Conservation (phyloP, 2,888 invertebrate genomes). For the Apoda limacodes region DNA sequence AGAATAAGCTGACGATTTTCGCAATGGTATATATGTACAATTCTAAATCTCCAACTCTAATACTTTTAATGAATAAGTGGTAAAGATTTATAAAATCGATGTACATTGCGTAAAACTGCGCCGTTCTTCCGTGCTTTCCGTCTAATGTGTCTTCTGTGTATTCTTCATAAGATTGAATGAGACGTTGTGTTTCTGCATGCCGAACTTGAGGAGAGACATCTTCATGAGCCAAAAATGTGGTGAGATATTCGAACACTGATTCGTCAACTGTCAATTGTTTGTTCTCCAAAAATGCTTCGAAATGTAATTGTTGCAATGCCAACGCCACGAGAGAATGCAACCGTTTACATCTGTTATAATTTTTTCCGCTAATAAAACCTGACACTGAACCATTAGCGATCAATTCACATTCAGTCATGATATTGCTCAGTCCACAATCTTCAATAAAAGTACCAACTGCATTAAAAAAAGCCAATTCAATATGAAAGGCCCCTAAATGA, state of each 20-base stretch:
- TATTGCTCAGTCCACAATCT: slow-evolving; percentile 23
- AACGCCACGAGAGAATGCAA: slow-evolving; percentile 23
- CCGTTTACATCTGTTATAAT: slow-evolving; percentile 28
- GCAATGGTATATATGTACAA: slow-evolving; percentile 17
- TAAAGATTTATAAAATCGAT: slow-evolving; percentile 16
- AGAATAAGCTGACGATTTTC: slow-evolving; percentile 20
- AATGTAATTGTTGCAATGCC: slow-evolving; percentile 25
- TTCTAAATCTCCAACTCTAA: slow-evolving; percentile 19
- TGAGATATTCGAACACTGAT: slow-evolving; percentile 25
- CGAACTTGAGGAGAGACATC: slow-evolving; percentile 28
- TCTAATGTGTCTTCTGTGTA: slow-evolving; percentile 18
- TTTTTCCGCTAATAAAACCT: slow-evolving; percentile 25
- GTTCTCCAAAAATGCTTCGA: slow-evolving; percentile 20
- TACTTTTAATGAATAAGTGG: slow-evolving; percentile 20
- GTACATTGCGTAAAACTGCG: slow-evolving; percentile 20
- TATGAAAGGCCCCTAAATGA: slow-evolving; percentile 26
- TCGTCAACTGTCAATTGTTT: slow-evolving; percentile 16
- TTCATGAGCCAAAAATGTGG: slow-evolving; percentile 32
- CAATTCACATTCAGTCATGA: slow-evolving; percentile 18
- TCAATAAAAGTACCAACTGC: slow-evolving; percentile 26
- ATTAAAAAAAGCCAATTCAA: slow-evolving; percentile 25
- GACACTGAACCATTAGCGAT: slow-evolving; percentile 24
- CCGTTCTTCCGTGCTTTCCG: slow-evolving; percentile 18
- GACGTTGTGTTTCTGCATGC: slow-evolving; percentile 26
- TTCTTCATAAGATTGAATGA: slow-evolving; percentile 24